phyloP scores from a whole-genome alignment of 2,797 vertebrate species.

The Platyrinchus mystaceus region DNA sequence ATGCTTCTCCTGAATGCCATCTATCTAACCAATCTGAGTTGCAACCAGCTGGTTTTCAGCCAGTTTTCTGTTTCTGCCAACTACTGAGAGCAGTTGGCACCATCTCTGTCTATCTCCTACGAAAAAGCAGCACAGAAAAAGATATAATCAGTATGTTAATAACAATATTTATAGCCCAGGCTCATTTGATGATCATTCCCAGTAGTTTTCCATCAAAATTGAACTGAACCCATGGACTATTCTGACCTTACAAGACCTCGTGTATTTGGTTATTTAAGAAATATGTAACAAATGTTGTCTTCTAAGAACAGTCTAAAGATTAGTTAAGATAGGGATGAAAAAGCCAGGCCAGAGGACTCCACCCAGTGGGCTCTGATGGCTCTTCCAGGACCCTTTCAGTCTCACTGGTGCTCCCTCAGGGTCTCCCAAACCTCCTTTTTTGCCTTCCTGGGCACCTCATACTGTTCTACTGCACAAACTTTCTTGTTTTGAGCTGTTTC shows the following conservation, averaged over 20 bases:
- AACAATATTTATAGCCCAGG: constrained; percentile 30
- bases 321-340: background rate
- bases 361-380: background rate
- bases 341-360: background rate
- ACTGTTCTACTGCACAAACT: background rate
- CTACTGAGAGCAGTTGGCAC: constrained; percentile 31
- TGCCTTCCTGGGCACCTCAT: background rate
- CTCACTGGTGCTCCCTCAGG: rapidly evolving
- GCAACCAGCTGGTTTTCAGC: constrained; percentile 38
- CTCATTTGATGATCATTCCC: constrained; percentile 27
- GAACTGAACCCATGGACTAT: background rate
- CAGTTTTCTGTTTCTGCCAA: constrained; percentile 32
- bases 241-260: background rate
- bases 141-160: constrained; percentile 33
- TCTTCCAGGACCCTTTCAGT: background rate
- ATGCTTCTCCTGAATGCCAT: background rate
- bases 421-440: background rate
- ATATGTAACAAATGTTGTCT: background rate
- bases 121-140: background rate
- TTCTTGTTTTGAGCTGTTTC: background rate
- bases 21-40: background rate
- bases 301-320: background rate
- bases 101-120: constrained; percentile 3
- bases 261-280: background rate
- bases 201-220: constrained; percentile 1